Percentiles rank a stretch among this genome's conserved stretches.
These are phyloP conservation scores for Melierax canorus DNA, from an alignment of 2,113 vertebrate species.

Conservation along the genomic window DNA sequence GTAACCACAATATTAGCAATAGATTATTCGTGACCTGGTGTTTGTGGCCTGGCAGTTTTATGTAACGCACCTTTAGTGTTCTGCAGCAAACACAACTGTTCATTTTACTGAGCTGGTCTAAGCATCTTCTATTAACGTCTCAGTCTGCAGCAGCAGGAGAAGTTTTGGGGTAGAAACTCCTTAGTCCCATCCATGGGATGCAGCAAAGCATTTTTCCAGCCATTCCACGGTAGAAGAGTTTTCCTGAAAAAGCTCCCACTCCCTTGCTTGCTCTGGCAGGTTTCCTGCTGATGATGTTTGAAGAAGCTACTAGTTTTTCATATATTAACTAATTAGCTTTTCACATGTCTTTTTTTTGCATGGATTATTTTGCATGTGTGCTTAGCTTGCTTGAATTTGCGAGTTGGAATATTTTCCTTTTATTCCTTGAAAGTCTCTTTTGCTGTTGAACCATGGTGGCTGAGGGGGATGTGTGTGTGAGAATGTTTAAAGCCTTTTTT, in stretches of 20 bases:
- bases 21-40: background rate
- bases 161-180: background rate
- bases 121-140: background rate
- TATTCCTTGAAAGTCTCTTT: background rate
- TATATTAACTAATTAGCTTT: background rate
- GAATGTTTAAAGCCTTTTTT: background rate
- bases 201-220: background rate
- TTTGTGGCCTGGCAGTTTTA: background rate
- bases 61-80: too few relatives aligned
- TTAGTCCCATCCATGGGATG: background rate
- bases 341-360: background rate
- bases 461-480: background rate
- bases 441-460: background rate
- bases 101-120: background rate
- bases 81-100: background rate
- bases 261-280: background rate
- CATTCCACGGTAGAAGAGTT: background rate
- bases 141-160: background rate
- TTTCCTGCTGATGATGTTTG: background rate
- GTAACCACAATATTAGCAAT: rapidly evolving
- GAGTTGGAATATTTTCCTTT: background rate
- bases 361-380: rapidly evolving
- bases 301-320: background rate
- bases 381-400: background rate
- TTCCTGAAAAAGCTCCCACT: background rate